Evolutionary conservation across 2,797 vertebrate species (phyloP).

Genomic region (Decapterus maruadsi): DNA sequence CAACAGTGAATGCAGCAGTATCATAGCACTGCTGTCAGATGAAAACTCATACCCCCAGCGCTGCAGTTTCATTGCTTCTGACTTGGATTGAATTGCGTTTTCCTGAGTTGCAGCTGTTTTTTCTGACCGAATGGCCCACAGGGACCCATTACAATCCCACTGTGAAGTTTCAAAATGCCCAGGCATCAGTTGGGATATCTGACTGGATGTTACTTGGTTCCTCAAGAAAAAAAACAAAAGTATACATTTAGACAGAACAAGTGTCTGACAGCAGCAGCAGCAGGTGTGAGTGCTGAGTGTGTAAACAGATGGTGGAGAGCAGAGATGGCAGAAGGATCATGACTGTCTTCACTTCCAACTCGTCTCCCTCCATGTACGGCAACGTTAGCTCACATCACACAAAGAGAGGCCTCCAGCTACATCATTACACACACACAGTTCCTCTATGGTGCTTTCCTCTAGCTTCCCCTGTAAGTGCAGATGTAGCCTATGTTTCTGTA

Average conservation of each 20-base stretch:
- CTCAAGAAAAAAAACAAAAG: constrained; percentile 39
- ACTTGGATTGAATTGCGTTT: constrained; percentile 56
- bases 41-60: constrained; percentile 37
- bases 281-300: constrained; percentile 48
- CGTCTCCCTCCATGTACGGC: constrained; percentile 48
- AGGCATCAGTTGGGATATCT: constrained; percentile 63
- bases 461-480: not conserved
- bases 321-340: constrained; percentile 57
- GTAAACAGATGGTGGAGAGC: constrained; percentile 65
- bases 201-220: constrained; percentile 54
- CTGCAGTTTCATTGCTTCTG: constrained; percentile 57
- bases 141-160: constrained; percentile 60
- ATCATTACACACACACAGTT: constrained; percentile 45
- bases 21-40: constrained; percentile 50
- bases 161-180: constrained; percentile 61
- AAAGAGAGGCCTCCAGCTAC: constrained; percentile 70
- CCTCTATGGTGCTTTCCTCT: too few species aligned
- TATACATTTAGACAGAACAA: constrained; percentile 42
- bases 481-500: constrained; percentile 18
- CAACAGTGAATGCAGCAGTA: constrained; percentile 36
- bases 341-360: constrained; percentile 65
- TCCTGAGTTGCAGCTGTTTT: constrained; percentile 28
- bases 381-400: constrained; percentile 69
- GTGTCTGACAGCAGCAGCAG: constrained; percentile 64
- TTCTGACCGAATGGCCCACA: constrained; percentile 49